These are phyloP conservation scores for Ypsolopha sequella DNA, from an alignment of 2,888 invertebrate species.

Conservation along the genomic window DNA sequence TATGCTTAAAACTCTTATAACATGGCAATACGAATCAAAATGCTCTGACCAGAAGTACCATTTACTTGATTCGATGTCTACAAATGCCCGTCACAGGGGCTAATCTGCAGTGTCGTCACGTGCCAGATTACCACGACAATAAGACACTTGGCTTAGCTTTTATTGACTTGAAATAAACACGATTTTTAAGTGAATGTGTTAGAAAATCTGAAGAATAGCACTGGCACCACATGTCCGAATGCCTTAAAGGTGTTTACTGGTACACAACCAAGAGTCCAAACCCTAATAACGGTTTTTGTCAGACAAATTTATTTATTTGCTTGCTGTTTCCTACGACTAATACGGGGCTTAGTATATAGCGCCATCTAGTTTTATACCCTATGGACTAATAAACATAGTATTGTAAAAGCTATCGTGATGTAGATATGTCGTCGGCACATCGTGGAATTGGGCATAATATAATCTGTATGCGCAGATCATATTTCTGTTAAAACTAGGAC, in stretches of 20 bases:
- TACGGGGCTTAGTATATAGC: background rate
- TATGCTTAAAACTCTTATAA: too few relatives aligned
- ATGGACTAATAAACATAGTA: background rate
- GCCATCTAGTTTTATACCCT: background rate
- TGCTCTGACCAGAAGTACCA: too few relatives aligned
- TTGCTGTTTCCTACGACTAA: conserved; percentile 9
- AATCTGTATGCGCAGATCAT: too few relatives aligned
- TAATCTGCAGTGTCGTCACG: conserved; percentile 30
- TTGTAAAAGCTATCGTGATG: background rate
- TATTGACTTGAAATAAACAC: too few relatives aligned
- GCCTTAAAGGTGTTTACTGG: conserved; percentile 18
- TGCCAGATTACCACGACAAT: conserved; percentile 9
- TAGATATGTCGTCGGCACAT: too few relatives aligned
- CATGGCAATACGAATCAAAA: too few relatives aligned
- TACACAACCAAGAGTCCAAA: conserved; percentile 13
- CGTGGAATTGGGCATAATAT: too few relatives aligned
- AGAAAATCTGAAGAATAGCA: too few relatives aligned
- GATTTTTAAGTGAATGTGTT: too few relatives aligned
- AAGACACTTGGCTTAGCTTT: too few relatives aligned
- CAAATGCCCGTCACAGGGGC: conserved; percentile 11
- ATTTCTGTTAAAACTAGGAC: too few relatives aligned
- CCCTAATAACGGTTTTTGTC: conserved; percentile 21
- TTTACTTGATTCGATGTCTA: background rate
- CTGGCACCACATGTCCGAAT: conserved; percentile 12
- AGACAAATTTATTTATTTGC: conserved; percentile 22